phyloP scores from a whole-genome alignment of 2,113 vertebrate genomes.

The Tragelaphus imberbis region DNA sequence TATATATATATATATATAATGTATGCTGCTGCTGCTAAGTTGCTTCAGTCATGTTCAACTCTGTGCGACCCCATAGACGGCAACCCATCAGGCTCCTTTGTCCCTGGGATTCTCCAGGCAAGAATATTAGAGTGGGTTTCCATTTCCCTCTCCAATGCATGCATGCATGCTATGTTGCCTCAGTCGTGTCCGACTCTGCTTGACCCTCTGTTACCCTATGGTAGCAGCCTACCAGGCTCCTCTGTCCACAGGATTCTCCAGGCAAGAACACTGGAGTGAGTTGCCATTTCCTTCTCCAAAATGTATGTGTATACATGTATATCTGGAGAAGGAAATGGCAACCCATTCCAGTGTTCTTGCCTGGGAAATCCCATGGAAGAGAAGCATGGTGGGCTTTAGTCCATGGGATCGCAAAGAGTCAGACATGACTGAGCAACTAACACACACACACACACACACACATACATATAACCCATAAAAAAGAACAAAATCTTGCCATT shows the following conservation, averaged over 20 bases:
- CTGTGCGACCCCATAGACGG: not conserved
- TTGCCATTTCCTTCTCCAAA: not conserved
- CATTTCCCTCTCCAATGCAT: not conserved
- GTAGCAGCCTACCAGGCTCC: not conserved
- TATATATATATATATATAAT: not conserved
- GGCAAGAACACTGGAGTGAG: not conserved
- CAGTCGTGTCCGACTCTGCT: not conserved
- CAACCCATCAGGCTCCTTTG: not conserved
- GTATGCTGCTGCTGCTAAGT: not conserved
- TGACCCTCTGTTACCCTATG: not conserved
- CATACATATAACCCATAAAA: not conserved
- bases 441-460: fast-evolving
- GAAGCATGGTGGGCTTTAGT: not conserved
- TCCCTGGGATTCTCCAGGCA: not conserved
- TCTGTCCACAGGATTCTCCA: not conserved
- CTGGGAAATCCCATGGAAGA: not conserved
- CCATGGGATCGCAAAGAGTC: fast-evolving
- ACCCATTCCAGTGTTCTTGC: not conserved
- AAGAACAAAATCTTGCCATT: not conserved
- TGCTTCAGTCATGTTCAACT: fast-evolving
- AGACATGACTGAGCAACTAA: fast-evolving
- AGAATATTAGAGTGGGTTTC: not conserved
- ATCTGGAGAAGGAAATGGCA: not conserved
- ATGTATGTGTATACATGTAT: not conserved
- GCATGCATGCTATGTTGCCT: not conserved